Base-by-base conservation (phyloP, 2,888 invertebrate genomes). In the Euplexia lucipara region DNA sequence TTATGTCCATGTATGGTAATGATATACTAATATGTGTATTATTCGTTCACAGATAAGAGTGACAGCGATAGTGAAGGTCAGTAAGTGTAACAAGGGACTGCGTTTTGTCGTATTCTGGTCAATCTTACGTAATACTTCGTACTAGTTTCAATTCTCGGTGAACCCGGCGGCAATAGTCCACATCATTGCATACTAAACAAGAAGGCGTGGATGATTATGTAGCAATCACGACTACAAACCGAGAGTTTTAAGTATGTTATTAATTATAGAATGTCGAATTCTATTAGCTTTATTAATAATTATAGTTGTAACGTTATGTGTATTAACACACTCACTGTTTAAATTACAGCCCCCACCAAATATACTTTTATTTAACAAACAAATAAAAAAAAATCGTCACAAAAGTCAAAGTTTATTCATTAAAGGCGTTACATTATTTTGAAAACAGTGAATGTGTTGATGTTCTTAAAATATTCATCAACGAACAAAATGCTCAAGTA, bases 11-110 rank as follows among this genome's bases (percentile, higher is more conserved):
- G n/a, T n/a, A n/a, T n/a, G n/a, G n/a, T 83, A 68, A 82, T 63
- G 78, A 67, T 76, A 81, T 68, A 39, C 49, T 71, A 73, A 75
- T 71, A 58, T 66, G 60, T 57, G 26, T 58, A 22, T 57, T 81
- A 60, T 83, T 85, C 85, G 30, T 64, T 97, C 96, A 76, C 96
- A 98, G 98, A 98, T 96, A 98, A 98, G 96, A 98, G 98, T 96
- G 98, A 98, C 97, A 98, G 98, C 96, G 98, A 98, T 96, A 98
- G 98, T 95, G 98, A 98, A 96, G 98, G 98, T 95, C 98, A 98
- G 96, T 98, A 97, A 97, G 87, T 71, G 79, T 80, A 84, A 81
- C 69, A 78, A 81, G 83, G 88, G 87, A 90, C 90, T 90, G 89
- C 90, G 90, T 90, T 89, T 88, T 90, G 90, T 92, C 92, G 90